These are phyloP conservation scores for Leptinotarsa texana DNA, from an alignment of 1,140 invertebrate genomes.

Conservation along the genomic window DNA sequence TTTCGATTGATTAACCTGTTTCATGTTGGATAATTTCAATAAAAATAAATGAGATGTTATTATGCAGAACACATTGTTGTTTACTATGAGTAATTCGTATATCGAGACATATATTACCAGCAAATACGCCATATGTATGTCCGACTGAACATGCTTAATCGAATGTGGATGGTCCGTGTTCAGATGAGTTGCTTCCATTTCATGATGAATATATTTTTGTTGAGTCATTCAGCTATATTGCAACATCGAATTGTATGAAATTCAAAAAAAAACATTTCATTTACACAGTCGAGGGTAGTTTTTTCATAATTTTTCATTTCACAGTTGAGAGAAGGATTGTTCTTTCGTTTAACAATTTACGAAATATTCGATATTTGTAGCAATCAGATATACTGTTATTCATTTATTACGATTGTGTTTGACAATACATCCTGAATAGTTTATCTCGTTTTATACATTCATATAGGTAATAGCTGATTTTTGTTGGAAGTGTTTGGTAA, in stretches of 20 bases:
- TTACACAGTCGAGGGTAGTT: too few relatives aligned
- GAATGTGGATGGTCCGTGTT: slow-evolving; percentile 6
- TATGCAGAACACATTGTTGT: neutral
- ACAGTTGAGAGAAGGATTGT: too few relatives aligned
- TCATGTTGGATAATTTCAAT: neutral
- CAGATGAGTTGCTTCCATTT: neutral
- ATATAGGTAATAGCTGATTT: too few relatives aligned
- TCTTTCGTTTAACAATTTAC: too few relatives aligned
- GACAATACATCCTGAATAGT: too few relatives aligned
- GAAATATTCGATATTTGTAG: too few relatives aligned
- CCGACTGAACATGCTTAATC: slow-evolving; percentile 6
- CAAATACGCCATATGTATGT: slow-evolving; percentile 12
- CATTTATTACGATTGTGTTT: too few relatives aligned
- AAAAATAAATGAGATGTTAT: slow-evolving; percentile 15
- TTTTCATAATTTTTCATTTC: too few relatives aligned
- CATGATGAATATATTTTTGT: neutral
- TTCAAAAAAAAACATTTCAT: too few relatives aligned
- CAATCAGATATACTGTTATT: too few relatives aligned
- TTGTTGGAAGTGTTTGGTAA: too few relatives aligned
- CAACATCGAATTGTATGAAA: neutral
- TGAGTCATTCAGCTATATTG: neutral
- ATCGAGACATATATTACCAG: slow-evolving; percentile 6
- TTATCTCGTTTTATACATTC: too few relatives aligned
- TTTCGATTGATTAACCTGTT: slow-evolving; percentile 10
- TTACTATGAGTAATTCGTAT: neutral